Conservation (phyloP, 1,140 invertebrate species). For the Drosophila kanapiae region DNA sequence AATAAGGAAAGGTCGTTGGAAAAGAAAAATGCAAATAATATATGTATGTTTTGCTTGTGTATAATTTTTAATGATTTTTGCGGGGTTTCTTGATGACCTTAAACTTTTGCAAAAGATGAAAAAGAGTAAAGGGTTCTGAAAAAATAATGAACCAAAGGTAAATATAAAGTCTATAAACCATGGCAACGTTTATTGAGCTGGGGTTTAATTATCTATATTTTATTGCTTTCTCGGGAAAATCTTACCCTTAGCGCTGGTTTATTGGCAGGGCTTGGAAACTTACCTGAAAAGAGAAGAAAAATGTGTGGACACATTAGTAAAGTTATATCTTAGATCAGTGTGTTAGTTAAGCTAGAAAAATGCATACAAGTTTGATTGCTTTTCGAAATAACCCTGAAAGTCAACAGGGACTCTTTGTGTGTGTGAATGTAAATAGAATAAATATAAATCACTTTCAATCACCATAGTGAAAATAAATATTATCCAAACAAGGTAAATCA, state of each 20-base stretch:
- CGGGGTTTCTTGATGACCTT: slow-evolving; percentile 28
- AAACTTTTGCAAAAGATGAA: slow-evolving; percentile 11
- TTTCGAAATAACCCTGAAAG: slow-evolving; percentile 14
- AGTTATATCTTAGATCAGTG: neutral
- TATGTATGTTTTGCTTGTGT: slow-evolving; percentile 11
- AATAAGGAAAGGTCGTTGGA: slow-evolving; percentile 1
- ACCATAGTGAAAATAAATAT: slow-evolving; percentile 48
- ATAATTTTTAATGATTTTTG: slow-evolving; percentile 32
- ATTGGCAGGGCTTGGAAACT: slow-evolving; percentile 10
- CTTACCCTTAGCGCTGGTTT: slow-evolving; percentile 26
- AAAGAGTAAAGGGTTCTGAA: slow-evolving; percentile 1
- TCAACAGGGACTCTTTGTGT: slow-evolving; percentile 8
- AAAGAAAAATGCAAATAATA: slow-evolving; percentile 4
- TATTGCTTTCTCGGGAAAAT: slow-evolving; percentile 1
- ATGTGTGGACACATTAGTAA: neutral
- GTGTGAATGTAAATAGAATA: slow-evolving; percentile 22
- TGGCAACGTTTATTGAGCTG: slow-evolving; percentile 21
- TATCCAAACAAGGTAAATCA: slow-evolving; percentile 48
- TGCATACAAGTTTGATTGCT: slow-evolving; percentile 4
- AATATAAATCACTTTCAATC: slow-evolving; percentile 53
- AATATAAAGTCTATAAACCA: slow-evolving; percentile 19
- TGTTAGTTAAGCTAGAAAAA: neutral
- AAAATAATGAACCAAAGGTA: slow-evolving; percentile 25
- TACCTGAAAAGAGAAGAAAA: slow-evolving; percentile 37
- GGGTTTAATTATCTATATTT: slow-evolving; percentile 1